phyloP scores from a whole-genome alignment of 2,888 invertebrate species.

The Herminia tarsipennalis region DNA sequence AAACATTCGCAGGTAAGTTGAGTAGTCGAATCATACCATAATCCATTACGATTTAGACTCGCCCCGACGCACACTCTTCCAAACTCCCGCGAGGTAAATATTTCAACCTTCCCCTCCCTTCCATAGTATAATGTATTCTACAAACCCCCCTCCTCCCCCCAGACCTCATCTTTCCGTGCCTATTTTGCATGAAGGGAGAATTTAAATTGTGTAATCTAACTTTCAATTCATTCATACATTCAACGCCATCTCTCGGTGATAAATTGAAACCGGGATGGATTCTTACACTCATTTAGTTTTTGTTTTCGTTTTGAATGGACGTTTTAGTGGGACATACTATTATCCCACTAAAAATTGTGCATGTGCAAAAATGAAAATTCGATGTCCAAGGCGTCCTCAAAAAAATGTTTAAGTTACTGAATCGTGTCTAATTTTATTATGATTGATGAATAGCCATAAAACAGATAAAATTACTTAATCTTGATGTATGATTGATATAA shows the following conservation, averaged over 20 bases:
- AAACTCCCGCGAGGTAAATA: slow-evolving; percentile 83
- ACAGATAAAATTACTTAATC: too few species aligned
- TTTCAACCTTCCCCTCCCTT: slow-evolving; percentile 68
- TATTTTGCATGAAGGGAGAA: slow-evolving; percentile 85
- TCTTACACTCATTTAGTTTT: slow-evolving; percentile 76
- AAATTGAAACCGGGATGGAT: slow-evolving; percentile 82
- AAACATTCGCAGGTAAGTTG: slow-evolving; percentile 73
- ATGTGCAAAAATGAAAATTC: too few species aligned
- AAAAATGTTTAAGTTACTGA: too few species aligned
- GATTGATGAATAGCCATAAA: too few species aligned
- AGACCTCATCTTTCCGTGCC: slow-evolving; percentile 83
- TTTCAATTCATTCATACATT: slow-evolving; percentile 86
- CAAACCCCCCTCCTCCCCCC: slow-evolving; percentile 78
- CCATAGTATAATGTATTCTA: slow-evolving; percentile 78
- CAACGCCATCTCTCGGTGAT: slow-evolving; percentile 83
- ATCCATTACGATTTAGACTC: slow-evolving; percentile 83
- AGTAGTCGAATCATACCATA: slow-evolving; percentile 80
- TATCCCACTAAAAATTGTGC: too few species aligned
- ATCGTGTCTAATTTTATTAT: too few species aligned
- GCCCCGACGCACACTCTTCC: slow-evolving; percentile 78
- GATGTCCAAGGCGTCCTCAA: too few species aligned
- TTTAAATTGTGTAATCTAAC: slow-evolving; percentile 86
- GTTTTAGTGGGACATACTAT: slow-evolving; percentile 29
- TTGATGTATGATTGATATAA: too few species aligned
- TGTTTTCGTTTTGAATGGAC: slow-evolving; percentile 44